Evolutionary conservation across 1,140 invertebrate species (phyloP), one percentile per base, ranked within the genome.

Genomic region (Drosophila nannoptera): DNA sequence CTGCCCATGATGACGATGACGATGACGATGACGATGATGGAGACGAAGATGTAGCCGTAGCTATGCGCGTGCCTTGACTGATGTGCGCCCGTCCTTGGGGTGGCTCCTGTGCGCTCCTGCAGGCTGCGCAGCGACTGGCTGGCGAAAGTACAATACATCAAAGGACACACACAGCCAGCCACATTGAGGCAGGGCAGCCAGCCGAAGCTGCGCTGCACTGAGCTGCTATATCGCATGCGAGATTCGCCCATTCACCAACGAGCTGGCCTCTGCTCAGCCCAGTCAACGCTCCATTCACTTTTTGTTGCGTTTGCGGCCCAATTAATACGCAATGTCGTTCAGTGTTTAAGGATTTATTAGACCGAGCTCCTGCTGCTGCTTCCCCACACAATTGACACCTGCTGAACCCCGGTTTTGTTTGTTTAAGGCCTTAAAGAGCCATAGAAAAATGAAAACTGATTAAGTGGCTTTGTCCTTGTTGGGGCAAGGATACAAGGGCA

Each of bases 101-200:
- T 69, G 66, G 50, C 56, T 45, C 36, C 50, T 61, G 35, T 40
- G 29, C 42, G 22, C 35, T 77, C 59, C 72, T 73, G 63, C 16
- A 22, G 53, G 53, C 55, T 71, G 62, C 59, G 53, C 77, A 68
- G 69, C 73, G 73, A 84, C 76, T 84, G 80, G 80, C 80, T 86
- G 78, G 78, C 78, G 75, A 82, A 84, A 81, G 77, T 76, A 64
- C 61, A 73, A 67, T 69, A 84, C 81, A 84, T 84, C 81, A 84
- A 84, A 84, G 80, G 74, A 60, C 64, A 67, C 63, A 82, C 59
- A 54, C 45, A 75, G 59, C 50, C 66, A 69, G 63, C 61, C 33
- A 56, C 61, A 83, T 83, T 86, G 80, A 83, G 80, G 81, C 80
- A 83, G 80, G 81, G 69, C 78, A 64, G 72, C 67, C 56, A 64